These are phyloP conservation scores for Lampris incognitus DNA, from an alignment of 2,113 vertebrate species.

Conservation along the genomic window DNA sequence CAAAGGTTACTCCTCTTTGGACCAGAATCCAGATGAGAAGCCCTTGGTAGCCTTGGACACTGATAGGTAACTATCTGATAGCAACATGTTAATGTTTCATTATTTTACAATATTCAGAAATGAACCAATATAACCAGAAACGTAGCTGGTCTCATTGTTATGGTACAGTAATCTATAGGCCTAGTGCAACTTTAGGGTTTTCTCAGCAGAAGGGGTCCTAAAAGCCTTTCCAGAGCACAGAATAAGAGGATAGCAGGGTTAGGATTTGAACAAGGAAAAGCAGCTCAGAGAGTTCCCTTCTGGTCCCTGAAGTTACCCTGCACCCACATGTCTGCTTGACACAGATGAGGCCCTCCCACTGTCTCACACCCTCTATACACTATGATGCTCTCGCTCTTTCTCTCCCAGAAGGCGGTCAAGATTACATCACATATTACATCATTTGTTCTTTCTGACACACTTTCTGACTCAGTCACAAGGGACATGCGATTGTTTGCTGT, in stretches of 20 bases:
- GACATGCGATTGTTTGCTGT: conserved; percentile 46
- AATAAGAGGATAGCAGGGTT: conserved; percentile 68
- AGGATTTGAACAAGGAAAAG: conserved; percentile 68
- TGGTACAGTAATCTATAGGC: conserved; percentile 44
- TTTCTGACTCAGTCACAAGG: conserved; percentile 22
- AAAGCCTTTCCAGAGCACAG: conserved; percentile 56
- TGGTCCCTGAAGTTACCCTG: background rate
- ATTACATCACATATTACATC: conserved; percentile 54
- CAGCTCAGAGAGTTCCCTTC: conserved; percentile 54
- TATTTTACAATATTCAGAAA: background rate
- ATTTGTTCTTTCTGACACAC: conserved; percentile 31
- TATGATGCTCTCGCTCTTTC: conserved; percentile 6
- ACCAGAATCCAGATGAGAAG: conserved; percentile 98
- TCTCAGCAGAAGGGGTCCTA: conserved; percentile 57
- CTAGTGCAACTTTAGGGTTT: conserved; percentile 52
- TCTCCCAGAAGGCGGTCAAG: conserved; percentile 21
- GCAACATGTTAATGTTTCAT: background rate
- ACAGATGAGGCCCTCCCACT: conserved; percentile 49
- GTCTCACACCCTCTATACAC: conserved; percentile 2
- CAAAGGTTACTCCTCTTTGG: conserved; percentile 97
- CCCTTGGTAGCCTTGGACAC: conserved; percentile 97
- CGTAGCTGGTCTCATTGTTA: background rate
- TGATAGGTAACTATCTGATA: conserved; percentile 87
- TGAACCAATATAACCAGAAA: background rate
- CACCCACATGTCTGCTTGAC: conserved; percentile 47